Conservation (phyloP, 2,888 invertebrate species). For the Hedya salicella region DNA sequence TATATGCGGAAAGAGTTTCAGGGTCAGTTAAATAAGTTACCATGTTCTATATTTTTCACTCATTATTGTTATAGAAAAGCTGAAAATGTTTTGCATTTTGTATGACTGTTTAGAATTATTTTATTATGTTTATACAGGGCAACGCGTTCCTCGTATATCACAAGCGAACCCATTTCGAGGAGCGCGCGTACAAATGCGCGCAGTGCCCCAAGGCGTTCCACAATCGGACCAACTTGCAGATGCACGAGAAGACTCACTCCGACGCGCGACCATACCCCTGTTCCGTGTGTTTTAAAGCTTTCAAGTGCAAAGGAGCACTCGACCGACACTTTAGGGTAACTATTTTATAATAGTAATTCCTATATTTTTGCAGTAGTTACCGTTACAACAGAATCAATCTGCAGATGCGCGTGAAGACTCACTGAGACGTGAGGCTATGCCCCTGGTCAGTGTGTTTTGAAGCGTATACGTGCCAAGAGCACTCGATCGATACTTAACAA, state of each 20-base stretch:
- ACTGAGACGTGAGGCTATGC: conserved; percentile 71
- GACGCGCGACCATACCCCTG: conserved; percentile 71
- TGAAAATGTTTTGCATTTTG: too few species aligned
- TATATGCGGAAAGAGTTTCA: conserved; percentile 75
- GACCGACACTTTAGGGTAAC: conserved; percentile 69
- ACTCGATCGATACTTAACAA: conserved; percentile 70
- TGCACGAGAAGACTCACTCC: conserved; percentile 75
- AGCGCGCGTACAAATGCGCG: conserved; percentile 65
- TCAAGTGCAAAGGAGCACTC: conserved; percentile 74
- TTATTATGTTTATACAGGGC: conserved; percentile 54
- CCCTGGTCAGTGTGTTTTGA: conserved; percentile 70
- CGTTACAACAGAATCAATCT: conserved; percentile 44
- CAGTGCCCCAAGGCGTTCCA: conserved; percentile 73
- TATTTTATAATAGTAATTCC: background rate
- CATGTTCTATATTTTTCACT: too few species aligned
- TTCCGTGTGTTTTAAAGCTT: conserved; percentile 69
- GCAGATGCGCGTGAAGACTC: conserved; percentile 72
- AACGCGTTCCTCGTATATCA: conserved; percentile 75
- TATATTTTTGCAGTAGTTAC: background rate
- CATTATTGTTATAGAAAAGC: too few species aligned
- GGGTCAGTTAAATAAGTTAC: conserved; percentile 61
- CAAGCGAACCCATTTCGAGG: conserved; percentile 71
- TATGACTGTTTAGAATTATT: too few species aligned
- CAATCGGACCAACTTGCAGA: conserved; percentile 73
- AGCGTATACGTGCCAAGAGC: conserved; percentile 77